Base-by-base conservation (phyloP, 2,888 invertebrate species). In the Epirrhoe alternata region DNA sequence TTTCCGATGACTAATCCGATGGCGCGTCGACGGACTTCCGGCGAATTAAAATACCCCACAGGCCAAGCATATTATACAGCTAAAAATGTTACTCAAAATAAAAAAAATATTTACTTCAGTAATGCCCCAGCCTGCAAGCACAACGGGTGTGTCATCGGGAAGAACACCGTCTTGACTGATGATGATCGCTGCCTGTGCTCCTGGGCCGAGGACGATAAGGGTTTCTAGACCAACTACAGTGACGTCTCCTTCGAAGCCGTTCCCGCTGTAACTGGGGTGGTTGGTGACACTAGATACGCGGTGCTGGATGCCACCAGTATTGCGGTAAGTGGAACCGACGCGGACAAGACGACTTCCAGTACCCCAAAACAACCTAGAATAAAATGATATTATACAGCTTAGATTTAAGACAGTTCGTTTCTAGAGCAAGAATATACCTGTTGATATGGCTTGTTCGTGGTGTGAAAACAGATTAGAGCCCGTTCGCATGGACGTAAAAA, bases 61-160 rank as follows among this genome's bases (percentile, higher is more conserved):
- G 24, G 24, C 24, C 1, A 2, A 24, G 24, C 24, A n/a, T n/a
- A n/a, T 24, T 24, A 24, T 24, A 24, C 35, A 35, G 8, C 5
- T 1, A 35, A 35, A 35, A 35, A 1, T 24, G 1, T 24, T 10
- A 35, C 35, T 35, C 10, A 8, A 35, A 35, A 35, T 35, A 35
- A 1, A 35, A 35, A n/a, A 5, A 12, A 49, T 17, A 75, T 77
- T 77, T 55, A 85, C 84, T 12, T 66, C 10, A 24, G 72, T 75
- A 0, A 69, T 31, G 0, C 85, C 84, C 84, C 85, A 85, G 5
- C 85, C 85, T 47, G 79, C 78, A 38, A 80, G 80, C 0, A 77
- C 66, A 0, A 84, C 84, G 0, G 81, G 73, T 2, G 63, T 4
- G 30, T 74, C 66, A 7, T 75, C 75, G 8, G 77, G 74, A 10